Evolutionary conservation across 2,113 vertebrate genomes (phyloP).

Genomic region (Myiopsitta monachus): DNA sequence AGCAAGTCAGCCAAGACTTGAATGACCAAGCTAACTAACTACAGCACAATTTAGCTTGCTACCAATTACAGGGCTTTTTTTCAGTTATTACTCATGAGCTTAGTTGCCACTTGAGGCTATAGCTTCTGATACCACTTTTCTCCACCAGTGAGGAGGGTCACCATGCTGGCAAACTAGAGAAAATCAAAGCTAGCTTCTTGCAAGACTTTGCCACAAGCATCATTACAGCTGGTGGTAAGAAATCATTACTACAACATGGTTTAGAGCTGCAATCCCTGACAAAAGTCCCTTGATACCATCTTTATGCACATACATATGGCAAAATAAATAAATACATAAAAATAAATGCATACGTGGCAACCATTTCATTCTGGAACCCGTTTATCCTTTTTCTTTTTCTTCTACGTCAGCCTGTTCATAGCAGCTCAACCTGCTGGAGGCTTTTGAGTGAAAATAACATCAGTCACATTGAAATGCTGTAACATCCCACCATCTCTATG

Average conservation of each 20-base stretch:
- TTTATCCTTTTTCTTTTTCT: background rate
- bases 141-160: background rate
- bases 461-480: background rate
- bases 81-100: background rate
- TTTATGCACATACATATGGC: background rate
- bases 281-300: background rate
- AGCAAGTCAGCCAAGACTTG: background rate
- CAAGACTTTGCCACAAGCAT: background rate
- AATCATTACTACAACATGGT: background rate
- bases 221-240: background rate
- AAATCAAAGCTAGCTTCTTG: background rate
- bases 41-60: background rate
- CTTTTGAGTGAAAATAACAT: background rate
- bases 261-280: background rate
- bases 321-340: background rate
- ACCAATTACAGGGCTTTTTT: background rate
- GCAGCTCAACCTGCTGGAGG: background rate
- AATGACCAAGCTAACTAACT: background rate
- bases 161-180: background rate
- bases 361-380: background rate
- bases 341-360: background rate
- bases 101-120: background rate
- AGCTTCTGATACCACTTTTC: background rate
- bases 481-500: background rate
- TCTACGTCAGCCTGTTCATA: background rate